A percentile compares a stretch with the other conserved stretches of the same genome.
phyloP scores from a whole-genome alignment of 2,797 vertebrate species.

The Danionella dracula region DNA sequence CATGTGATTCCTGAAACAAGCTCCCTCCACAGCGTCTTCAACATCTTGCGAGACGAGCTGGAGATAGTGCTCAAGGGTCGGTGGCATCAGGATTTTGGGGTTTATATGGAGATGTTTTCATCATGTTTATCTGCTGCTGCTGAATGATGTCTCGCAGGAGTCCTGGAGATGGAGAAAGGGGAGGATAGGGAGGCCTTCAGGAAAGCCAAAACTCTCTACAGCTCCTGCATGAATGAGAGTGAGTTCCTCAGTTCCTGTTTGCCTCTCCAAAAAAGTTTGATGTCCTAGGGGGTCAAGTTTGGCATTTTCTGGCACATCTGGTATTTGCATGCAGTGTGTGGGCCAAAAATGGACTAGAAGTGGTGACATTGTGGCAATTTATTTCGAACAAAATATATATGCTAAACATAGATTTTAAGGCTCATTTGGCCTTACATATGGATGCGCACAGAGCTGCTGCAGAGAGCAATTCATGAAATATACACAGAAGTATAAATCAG shows the following conservation, averaged over 20 bases:
- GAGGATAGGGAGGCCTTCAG: conserved; percentile 82
- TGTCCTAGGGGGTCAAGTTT: no score
- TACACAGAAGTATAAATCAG: no score
- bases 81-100: conserved; percentile 2
- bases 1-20: conserved; percentile 92
- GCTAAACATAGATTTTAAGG: no score
- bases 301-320: no score
- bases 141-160: conserved; percentile 62
- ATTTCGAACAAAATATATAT: no score
- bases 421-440: no score
- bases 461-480: no score
- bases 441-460: no score
- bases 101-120: neutral
- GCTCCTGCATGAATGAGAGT: conserved; percentile 96
- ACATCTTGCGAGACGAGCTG: conserved; percentile 88
- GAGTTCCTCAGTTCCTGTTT: conserved; percentile 50
- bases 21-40: conserved; percentile 90
- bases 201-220: conserved; percentile 89
- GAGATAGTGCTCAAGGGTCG: conserved; percentile 94
- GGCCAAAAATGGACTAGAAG: no score
- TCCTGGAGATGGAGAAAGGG: conserved; percentile 75
- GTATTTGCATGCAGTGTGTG: no score
- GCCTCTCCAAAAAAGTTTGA: no score
- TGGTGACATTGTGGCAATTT: no score
- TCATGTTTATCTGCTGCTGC: neutral